Evolutionary conservation across 2,113 vertebrate genomes (phyloP).

Genomic region (Amphiprion percula): DNA sequence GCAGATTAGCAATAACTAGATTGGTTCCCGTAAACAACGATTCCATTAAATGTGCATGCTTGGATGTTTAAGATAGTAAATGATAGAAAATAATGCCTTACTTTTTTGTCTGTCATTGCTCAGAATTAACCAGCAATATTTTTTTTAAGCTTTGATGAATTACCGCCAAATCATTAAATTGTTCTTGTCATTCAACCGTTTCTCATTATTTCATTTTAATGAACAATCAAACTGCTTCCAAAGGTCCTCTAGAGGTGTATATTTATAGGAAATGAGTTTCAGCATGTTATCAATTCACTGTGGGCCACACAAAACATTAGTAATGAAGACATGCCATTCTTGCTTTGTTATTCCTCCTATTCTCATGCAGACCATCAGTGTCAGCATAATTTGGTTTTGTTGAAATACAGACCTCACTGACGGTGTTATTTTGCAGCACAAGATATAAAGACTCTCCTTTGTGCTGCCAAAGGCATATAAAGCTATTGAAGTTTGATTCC

Average conservation of each 20-base stretch:
- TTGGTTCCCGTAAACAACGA: slow-evolving; percentile 12
- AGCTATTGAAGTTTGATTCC: slow-evolving; percentile 65
- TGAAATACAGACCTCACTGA: slow-evolving; percentile 70
- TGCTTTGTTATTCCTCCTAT: slow-evolving; percentile 68
- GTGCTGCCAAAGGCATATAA: slow-evolving; percentile 46
- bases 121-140: slow-evolving; percentile 19
- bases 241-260: slow-evolving; percentile 60
- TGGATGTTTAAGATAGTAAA: slow-evolving; percentile 35
- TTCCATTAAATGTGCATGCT: slow-evolving; percentile 28
- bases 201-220: slow-evolving; percentile 70
- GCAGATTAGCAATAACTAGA: slow-evolving; percentile 15
- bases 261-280: slow-evolving; percentile 75
- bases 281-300: slow-evolving; percentile 65
- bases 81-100: slow-evolving; percentile 7
- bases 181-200: slow-evolving; percentile 48
- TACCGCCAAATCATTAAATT: slow-evolving; percentile 45
- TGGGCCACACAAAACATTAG: slow-evolving; percentile 59
- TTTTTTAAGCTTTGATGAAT: slow-evolving; percentile 39
- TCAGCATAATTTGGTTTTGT: slow-evolving; percentile 77
- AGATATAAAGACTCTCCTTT: slow-evolving; percentile 68
- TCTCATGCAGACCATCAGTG: slow-evolving; percentile 70
- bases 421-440: slow-evolving; percentile 61
- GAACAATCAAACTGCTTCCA: slow-evolving; percentile 51
- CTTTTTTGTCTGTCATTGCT: slow-evolving; percentile 18
- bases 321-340: slow-evolving; percentile 71